Base-by-base conservation (phyloP, 2,888 invertebrate genomes). In the Xylocampa areola region DNA sequence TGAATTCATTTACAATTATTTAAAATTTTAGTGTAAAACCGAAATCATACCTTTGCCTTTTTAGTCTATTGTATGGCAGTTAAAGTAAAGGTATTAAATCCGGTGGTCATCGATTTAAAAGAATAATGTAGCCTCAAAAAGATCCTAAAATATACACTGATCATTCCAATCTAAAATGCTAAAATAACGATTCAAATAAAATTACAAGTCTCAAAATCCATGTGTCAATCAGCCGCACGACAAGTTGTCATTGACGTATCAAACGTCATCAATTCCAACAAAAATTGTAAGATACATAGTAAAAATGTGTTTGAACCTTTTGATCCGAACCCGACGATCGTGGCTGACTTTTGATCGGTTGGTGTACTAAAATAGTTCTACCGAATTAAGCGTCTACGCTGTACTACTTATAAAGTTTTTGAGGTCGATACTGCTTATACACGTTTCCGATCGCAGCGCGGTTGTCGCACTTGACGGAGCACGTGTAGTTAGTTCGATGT, bases 41-140 rank as follows among this genome's bases (percentile, higher is more conserved):
- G 59, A 41, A 48, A 48, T 36, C 55, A 68, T 67, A 73, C 54
- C 62, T 69, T 71, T 63, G 63, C 59, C 69, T 64, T 45, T 52
- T 61, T 67, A 63, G 65, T 73, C 61, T 68, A 66, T 50, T 29
- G 33, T 75, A 73, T 70, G 75, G 77, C 80, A 78, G 79, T 80
- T 68, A 57, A 68, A 48, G 59, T 63, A 64, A 57, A 62, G 62
- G 53, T 69, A 72, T 66, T 54, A 41, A 43, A 73, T 54, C 67
- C 70, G 80, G 78, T 78, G 77, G 74, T 73, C 41, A 62, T 70
- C 51, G 47, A 67, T 60, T 60, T 66, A 66, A 45, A 63, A 62
- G 58, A 70, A 70, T 55, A 72, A 74, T 58, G 68, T 83, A 83
- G 84, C 84, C 84, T 84, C 85, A 76, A 83, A 76, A 76, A 74